Evolutionary conservation across 1,140 invertebrate genomes (phyloP).

Genomic region (Vollenhovia emeryi): DNA sequence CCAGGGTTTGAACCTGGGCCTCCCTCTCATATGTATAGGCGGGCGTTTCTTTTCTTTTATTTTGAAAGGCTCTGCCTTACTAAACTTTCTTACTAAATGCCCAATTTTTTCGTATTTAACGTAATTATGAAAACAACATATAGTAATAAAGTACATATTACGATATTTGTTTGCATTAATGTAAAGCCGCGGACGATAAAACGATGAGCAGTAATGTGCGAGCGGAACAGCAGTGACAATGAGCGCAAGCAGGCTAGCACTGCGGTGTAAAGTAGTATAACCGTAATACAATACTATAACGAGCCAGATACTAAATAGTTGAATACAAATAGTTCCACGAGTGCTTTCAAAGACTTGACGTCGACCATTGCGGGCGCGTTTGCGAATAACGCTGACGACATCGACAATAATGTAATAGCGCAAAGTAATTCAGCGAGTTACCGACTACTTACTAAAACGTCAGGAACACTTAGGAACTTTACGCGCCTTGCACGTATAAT

Average conservation of each 20-base stretch:
- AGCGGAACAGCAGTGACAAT: background rate
- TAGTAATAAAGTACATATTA: background rate
- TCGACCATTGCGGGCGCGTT: conserved; percentile 57
- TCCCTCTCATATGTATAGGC: too few relatives aligned
- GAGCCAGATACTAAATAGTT: conserved; percentile 15
- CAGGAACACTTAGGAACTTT: conserved; percentile 70
- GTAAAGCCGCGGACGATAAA: background rate
- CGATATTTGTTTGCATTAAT: background rate
- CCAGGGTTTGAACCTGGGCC: too few relatives aligned
- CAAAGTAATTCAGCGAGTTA: conserved; percentile 76
- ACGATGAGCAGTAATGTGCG: background rate
- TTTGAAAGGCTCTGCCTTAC: too few relatives aligned
- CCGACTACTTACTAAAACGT: conserved; percentile 74
- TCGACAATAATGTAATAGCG: conserved; percentile 76
- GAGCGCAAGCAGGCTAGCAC: background rate
- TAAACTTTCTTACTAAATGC: too few relatives aligned
- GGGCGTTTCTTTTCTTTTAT: background rate
- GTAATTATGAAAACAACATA: background rate
- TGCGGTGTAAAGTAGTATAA: background rate
- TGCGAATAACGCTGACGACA: conserved; percentile 74
- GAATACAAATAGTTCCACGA: conserved; percentile 52
- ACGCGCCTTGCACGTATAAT: conserved; percentile 54
- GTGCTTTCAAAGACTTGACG: conserved; percentile 63
- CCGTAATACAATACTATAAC: conserved; percentile 17
- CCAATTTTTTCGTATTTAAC: too few relatives aligned